Evolutionary conservation across 2,888 invertebrate genomes (phyloP).

Genomic region (Leistus spinibarbis): DNA sequence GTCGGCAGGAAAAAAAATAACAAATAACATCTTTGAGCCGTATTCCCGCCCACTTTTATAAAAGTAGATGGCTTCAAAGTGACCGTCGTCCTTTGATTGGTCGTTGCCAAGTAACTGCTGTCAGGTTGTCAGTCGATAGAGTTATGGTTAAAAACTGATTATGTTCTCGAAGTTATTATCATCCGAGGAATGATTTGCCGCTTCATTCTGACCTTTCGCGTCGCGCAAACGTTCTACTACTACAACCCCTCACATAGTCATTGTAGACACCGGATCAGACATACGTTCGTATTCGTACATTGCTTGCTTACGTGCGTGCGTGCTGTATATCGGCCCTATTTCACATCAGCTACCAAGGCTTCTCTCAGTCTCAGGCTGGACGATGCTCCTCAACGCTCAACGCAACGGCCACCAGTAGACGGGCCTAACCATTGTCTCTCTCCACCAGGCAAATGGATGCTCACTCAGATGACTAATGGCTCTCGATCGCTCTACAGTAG

Average conservation of each 20-base stretch:
- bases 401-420: not conserved
- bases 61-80: slow-evolving; percentile 46
- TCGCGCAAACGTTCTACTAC: not conserved
- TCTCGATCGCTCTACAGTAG: slow-evolving; percentile 3
- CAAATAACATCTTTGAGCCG: slow-evolving; percentile 49
- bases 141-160: slow-evolving; percentile 48
- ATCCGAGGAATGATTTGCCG: slow-evolving; percentile 37
- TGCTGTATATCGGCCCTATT: not conserved
- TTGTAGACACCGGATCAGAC: not conserved
- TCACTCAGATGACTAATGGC: slow-evolving; percentile 12
- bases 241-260: not conserved
- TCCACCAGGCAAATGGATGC: slow-evolving; percentile 2
- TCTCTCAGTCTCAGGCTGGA: not conserved
- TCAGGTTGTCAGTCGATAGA: slow-evolving; percentile 45
- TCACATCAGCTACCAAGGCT: slow-evolving; percentile 1
- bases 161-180: slow-evolving; percentile 45
- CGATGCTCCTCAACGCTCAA: not conserved
- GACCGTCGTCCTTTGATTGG: slow-evolving; percentile 48
- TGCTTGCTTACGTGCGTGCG: not conserved
- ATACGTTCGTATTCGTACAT: not conserved
- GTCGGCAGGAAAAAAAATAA: slow-evolving; percentile 47
- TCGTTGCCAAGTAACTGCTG: slow-evolving; percentile 43
- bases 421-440: slow-evolving; percentile 1
- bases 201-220: slow-evolving; percentile 13
- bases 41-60: slow-evolving; percentile 50